Evolutionary conservation across 2,888 invertebrate species (phyloP), one percentile per base, ranked within the genome.

Genomic region (Leptinotarsa haldemani): DNA sequence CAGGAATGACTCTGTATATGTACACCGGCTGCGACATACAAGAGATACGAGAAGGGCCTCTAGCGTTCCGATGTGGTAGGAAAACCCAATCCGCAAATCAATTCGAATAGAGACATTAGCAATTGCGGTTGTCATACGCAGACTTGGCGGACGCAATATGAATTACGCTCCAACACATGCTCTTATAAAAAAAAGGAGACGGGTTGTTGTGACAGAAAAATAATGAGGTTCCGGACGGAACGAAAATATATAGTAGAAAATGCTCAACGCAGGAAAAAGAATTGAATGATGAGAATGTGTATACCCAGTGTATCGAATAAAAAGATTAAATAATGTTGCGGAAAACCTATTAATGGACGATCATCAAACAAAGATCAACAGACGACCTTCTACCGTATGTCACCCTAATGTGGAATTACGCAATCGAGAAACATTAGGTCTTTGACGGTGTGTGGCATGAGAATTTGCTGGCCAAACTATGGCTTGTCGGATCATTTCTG

Each of bases 131-230:
- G 61, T 61, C 61, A 61, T 61, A 30, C 16, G 61, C 61, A 61
- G 61, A 40, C 40, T 40, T 61, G n/a, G 61, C 61, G 25, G 7
- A 40, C 61, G 61, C 40, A 61, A 61, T n/a, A 40, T 61, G 61
- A 61, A 61, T 30, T 61, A 40, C 16, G 40, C 30, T 61, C 16
- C 12, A 61, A 61, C 61, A 40, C 15, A 25, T 16, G 12, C 9
- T 15, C 5, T 16, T 15, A 50, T 50, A 50, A 61, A 61, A 61
- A 30, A 30, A 30, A 15, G n/a, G 16, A 61, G 16, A 13, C 56
- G 56, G 56, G 22, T 56, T 56, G 56, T 56, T 56, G 56, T 56
- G 56, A 56, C 56, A 56, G 56, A 56, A 56, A 56, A 56, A 56
- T 56, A 56, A 56, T 15, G 20, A 22, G 22, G 56, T 56, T 22